Conservation (phyloP, 2,797 vertebrate genomes). For the Limosa lapponica region DNA sequence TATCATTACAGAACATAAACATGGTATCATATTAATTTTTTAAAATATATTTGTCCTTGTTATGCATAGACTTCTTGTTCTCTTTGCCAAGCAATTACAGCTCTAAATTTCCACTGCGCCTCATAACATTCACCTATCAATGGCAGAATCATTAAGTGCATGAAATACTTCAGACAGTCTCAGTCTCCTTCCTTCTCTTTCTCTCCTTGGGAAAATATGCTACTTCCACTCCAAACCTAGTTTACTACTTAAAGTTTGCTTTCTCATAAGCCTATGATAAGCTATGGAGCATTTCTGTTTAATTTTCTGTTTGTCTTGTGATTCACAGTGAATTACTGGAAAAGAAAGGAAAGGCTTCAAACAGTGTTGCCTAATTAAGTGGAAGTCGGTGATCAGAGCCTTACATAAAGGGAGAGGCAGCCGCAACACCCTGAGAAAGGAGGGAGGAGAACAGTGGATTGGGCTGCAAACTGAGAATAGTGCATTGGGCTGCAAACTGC, state of each 20-base stretch:
- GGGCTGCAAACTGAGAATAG: not conserved
- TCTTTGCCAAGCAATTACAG: not conserved
- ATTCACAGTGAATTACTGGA: not conserved
- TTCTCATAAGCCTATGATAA: not conserved
- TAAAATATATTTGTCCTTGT: not conserved
- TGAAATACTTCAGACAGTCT: not conserved
- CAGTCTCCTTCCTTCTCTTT: not conserved
- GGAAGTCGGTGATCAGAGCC: not conserved
- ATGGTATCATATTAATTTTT: not conserved
- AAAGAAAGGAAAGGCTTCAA: not conserved
- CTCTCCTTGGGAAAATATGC: not conserved
- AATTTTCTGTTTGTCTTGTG: not conserved
- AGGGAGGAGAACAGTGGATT: not conserved
- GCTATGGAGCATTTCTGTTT: not conserved
- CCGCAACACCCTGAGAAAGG: not conserved
- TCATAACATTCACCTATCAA: not conserved
- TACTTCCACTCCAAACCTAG: not conserved
- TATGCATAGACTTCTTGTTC: not conserved
- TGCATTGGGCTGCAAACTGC: not conserved
- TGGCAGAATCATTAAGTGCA: not conserved
- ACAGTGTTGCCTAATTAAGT: not conserved
- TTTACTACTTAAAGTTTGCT: not conserved
- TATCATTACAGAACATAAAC: not conserved
- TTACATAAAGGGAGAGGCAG: not conserved
- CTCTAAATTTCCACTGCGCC: not conserved